Base-by-base conservation (phyloP, 2,113 vertebrate genomes). In the Melanocharis versteri region DNA sequence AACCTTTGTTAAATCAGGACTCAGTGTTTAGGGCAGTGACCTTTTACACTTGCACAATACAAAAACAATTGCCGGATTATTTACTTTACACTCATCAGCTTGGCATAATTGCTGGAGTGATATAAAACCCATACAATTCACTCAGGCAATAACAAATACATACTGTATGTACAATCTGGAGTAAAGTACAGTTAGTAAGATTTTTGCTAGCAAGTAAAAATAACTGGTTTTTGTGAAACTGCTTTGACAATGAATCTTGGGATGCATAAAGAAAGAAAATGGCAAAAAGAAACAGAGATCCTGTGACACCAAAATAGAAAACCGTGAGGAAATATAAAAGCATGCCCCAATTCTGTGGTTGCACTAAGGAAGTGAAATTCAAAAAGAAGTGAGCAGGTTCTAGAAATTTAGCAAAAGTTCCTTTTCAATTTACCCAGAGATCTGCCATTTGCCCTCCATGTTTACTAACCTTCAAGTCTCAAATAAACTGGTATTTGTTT, bases 1-100 rank as follows among this genome's bases (percentile, higher is more conserved):
- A 94, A 94, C 94, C 90, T 96, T 94, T 91, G 79, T 93, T 91
- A 97, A 95, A 95, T 94, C 77, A 93, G 61, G 80, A 87, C 5
- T 26, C 76, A 72, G 54, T 81, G 70, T 69, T 94, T 87, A 82
- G 76, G 69, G 69, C 82, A 93, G 69, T 65, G 60, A 91, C 89
- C 76, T 91, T 89, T 75, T 60, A 77, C 10, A 10, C 48, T 91
- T 71, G 50, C 77, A 94, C 66, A 80, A 81, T 44, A 42, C 23
- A 56, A 75, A 90, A 96, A 70, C 76, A 92, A 83, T 83, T 93
- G 77, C 64, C 79, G 91, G 76, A 93, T 95, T 96, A 93, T 95
- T 95, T 94, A 93, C 80, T 77, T 90, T 93, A n/a, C 8, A 71
- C n/a, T 92, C 83, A 61, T 92, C 82, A 85, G 71, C 44, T 78